Conservation (phyloP, 2,888 invertebrate species). For the Watsonalla cultraria region DNA sequence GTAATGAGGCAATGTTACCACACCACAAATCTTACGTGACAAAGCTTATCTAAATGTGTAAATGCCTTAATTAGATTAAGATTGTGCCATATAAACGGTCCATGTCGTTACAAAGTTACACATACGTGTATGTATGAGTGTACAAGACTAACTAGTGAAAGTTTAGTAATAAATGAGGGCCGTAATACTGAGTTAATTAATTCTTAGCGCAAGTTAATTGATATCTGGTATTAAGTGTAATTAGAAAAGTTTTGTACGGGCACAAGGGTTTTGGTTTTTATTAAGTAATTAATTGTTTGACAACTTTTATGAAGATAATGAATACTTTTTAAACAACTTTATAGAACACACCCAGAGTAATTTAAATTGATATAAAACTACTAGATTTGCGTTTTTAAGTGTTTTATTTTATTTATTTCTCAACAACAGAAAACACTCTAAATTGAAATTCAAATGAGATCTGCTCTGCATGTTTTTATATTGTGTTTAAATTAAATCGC, state of each 20-base stretch:
- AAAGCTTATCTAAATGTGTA: too few species aligned
- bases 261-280: slow-evolving; percentile 40
- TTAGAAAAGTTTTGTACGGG: slow-evolving; percentile 67
- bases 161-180: slow-evolving; percentile 73
- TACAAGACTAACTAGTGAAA: slow-evolving; percentile 72
- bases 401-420: not conserved
- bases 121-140: not conserved
- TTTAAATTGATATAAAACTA: not conserved
- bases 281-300: slow-evolving; percentile 1
- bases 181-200: slow-evolving; percentile 73
- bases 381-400: not conserved
- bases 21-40: too few species aligned
- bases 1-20: too few species aligned
- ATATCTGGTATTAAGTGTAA: slow-evolving; percentile 72
- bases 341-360: not conserved
- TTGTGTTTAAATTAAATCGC: not conserved
- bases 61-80: too few species aligned
- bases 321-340: not conserved
- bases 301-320: not conserved
- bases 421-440: not conserved
- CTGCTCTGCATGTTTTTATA: too few species aligned
- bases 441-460: not conserved
- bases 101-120: too few species aligned
- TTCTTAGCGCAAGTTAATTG: slow-evolving; percentile 74
- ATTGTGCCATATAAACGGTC: too few species aligned